Evolutionary conservation across 2,113 vertebrate species (phyloP).

Genomic region (Pagrus major): DNA sequence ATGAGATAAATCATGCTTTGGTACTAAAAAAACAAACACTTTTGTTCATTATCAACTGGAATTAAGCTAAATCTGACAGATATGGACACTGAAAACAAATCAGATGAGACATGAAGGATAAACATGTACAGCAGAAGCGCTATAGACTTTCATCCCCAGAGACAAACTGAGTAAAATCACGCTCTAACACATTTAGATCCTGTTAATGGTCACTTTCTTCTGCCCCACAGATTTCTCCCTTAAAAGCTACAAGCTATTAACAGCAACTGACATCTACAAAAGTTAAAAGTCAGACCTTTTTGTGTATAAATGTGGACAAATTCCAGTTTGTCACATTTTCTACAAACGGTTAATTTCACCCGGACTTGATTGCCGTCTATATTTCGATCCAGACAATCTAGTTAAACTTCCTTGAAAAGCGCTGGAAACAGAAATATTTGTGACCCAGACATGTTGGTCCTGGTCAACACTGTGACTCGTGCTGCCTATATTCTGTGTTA

Average conservation of each 20-base stretch:
- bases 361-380: background rate
- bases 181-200: too few species aligned
- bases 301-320: constrained; percentile 15
- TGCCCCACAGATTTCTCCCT: background rate
- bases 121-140: background rate
- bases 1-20: background rate
- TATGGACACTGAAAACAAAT: background rate
- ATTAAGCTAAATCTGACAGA: background rate
- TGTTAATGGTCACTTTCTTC: too few species aligned
- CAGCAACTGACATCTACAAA: constrained; percentile 20
- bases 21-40: constrained; percentile 2
- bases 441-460: constrained; percentile 44
- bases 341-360: background rate
- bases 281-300: constrained; percentile 8
- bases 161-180: too few species aligned
- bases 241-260: constrained; percentile 20
- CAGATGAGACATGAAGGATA: background rate
- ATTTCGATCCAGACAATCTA: constrained; percentile 18
- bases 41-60: constrained; percentile 11
- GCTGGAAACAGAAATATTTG: background rate
- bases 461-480: constrained; percentile 26
- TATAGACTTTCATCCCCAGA: background rate
- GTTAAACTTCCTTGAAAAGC: background rate
- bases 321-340: constrained; percentile 21
- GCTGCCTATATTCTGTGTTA: background rate